Percentiles rank a stretch among this genome's conserved stretches.
Evolutionary conservation across 2,797 vertebrate genomes (phyloP).

Genomic region (Crocidura indochinensis): DNA sequence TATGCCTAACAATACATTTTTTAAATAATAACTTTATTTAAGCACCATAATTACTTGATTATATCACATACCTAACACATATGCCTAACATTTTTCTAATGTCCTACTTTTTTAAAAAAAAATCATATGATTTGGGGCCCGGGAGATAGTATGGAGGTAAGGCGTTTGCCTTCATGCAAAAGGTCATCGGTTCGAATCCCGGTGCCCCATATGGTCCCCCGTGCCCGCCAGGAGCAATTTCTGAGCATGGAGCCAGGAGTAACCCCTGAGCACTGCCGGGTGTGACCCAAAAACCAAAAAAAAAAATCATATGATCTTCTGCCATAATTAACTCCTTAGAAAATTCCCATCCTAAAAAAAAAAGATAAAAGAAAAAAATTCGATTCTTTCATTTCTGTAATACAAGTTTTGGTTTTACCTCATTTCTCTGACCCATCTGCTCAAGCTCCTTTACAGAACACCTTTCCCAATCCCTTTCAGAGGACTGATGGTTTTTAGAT

Average conservation of each 20-base stretch:
- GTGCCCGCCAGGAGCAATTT: too few species aligned
- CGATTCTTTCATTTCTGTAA: conserved; percentile 30
- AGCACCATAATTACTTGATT: conserved; percentile 2
- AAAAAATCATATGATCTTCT: background rate
- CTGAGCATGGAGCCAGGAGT: too few species aligned
- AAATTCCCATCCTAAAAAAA: too few species aligned
- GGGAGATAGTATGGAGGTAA: too few species aligned
- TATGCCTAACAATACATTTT: background rate
- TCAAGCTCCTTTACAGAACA: background rate
- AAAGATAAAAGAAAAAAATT: too few species aligned
- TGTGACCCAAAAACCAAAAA: too few species aligned
- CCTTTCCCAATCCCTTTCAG: background rate
- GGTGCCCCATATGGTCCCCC: too few species aligned
- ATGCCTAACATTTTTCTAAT: background rate
- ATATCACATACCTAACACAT: background rate
- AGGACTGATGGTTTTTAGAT: background rate
- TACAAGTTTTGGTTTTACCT: conserved; percentile 18
- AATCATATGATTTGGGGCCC: too few species aligned
- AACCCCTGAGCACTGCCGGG: too few species aligned
- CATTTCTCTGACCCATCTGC: background rate
- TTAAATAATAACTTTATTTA: too few species aligned
- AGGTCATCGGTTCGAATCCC: too few species aligned
- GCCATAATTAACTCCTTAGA: background rate
- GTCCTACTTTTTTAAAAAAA: background rate
- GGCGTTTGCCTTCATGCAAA: too few species aligned